A percentile compares a stretch with the other conserved stretches of the same genome.
Conservation (phyloP, 1,140 invertebrate species). For the Venturia canescens region DNA sequence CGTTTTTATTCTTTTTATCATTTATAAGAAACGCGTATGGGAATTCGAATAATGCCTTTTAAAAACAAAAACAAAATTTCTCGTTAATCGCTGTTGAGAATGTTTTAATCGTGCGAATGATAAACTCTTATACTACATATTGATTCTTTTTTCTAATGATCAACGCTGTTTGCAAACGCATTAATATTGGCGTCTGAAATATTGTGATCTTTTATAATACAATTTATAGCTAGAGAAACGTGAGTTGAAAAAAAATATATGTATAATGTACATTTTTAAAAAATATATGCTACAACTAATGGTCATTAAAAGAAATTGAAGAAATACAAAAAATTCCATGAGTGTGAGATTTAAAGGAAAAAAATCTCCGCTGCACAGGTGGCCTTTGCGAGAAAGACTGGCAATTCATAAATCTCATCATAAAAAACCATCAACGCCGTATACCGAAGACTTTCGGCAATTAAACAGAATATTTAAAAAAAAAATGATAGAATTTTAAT, state of each 20-base stretch:
- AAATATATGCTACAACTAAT: conserved; percentile 23
- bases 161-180: conserved; percentile 22
- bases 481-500: background rate
- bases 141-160: conserved; percentile 5
- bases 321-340: conserved; percentile 33
- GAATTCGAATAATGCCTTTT: background rate
- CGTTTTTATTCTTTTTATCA: conserved; percentile 4
- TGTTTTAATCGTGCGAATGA: background rate
- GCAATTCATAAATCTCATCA: conserved; percentile 67
- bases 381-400: conserved; percentile 74
- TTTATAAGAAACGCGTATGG: background rate
- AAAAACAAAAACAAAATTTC: background rate
- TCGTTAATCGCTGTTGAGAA: background rate
- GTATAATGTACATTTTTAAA: conserved; percentile 49
- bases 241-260: conserved; percentile 10
- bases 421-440: conserved; percentile 61
- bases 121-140: conserved; percentile 1
- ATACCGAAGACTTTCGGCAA: conserved; percentile 45
- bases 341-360: background rate
- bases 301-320: background rate
- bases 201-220: conserved; percentile 49
- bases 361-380: conserved; percentile 61
- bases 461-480: conserved; percentile 29
- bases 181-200: conserved; percentile 48
- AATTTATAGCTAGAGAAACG: conserved; percentile 36